phyloP scores from a whole-genome alignment of 2,113 vertebrate species.

The Patagioenas fasciata region DNA sequence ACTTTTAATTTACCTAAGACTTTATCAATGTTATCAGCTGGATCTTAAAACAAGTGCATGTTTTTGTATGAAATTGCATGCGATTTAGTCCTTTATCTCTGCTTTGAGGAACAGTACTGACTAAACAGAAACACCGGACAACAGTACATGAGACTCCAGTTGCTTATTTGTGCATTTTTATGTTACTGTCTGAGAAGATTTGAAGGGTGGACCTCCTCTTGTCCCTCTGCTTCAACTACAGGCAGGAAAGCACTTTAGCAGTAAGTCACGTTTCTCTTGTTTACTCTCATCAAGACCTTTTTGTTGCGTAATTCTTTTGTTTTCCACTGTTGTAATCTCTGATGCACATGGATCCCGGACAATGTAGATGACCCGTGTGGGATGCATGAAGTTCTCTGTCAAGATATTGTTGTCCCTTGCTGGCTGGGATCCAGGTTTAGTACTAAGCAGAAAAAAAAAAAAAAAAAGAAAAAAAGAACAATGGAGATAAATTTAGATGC shows the following conservation, averaged over 20 bases:
- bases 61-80: slow-evolving; percentile 14
- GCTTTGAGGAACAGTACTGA: slow-evolving; percentile 1
- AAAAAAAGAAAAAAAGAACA: slow-evolving; percentile 79
- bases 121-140: slow-evolving; percentile 30
- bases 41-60: not conserved
- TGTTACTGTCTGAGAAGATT: slow-evolving; percentile 25
- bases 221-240: slow-evolving; percentile 6
- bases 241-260: slow-evolving; percentile 70
- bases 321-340: slow-evolving; percentile 74
- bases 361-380: slow-evolving; percentile 79
- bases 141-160: not conserved
- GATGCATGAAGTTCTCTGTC: slow-evolving; percentile 72
- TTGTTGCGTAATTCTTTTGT: slow-evolving; percentile 79
- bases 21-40: slow-evolving; percentile 20
- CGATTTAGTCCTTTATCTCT: slow-evolving; percentile 12
- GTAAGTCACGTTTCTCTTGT: slow-evolving; percentile 79
- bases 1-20: slow-evolving; percentile 4
- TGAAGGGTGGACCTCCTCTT: slow-evolving; percentile 48
- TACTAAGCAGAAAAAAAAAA: slow-evolving; percentile 60
- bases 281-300: slow-evolving; percentile 67
- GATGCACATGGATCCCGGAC: slow-evolving; percentile 73
- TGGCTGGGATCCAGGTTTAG: slow-evolving; percentile 82
- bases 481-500: slow-evolving; percentile 91
- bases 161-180: slow-evolving; percentile 23
- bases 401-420: slow-evolving; percentile 82